Evolutionary conservation across 2,797 vertebrate genomes (phyloP).

Genomic region (Falco novaeseelandiae): DNA sequence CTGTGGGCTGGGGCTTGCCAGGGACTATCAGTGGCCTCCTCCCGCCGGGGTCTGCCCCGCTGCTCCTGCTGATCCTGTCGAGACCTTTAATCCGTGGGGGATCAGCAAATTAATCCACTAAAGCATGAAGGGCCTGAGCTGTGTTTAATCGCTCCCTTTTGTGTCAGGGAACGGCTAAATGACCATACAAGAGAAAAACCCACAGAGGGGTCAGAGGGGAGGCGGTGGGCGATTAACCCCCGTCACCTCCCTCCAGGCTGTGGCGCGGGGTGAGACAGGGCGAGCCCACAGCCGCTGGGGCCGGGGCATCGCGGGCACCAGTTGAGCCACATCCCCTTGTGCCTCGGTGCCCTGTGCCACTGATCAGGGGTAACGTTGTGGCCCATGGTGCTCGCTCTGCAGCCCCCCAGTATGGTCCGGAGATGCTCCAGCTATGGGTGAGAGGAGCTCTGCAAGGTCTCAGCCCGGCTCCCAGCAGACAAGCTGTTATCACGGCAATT

Average conservation of each 20-base stretch:
- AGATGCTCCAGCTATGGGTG: not conserved
- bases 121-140: slow-evolving; percentile 77
- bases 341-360: not conserved
- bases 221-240: slow-evolving; percentile 79
- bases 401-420: not conserved
- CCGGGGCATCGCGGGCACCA: not conserved
- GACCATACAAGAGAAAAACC: slow-evolving; percentile 79
- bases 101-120: slow-evolving; percentile 79
- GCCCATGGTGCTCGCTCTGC: accelerated
- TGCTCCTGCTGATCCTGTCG: slow-evolving; percentile 65
- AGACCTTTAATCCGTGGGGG: slow-evolving; percentile 76
- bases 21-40: slow-evolving; percentile 49
- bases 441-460: not conserved
- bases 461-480: slow-evolving; percentile 6
- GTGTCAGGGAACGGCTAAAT: slow-evolving; percentile 74
- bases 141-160: slow-evolving; percentile 80
- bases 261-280: slow-evolving; percentile 37
- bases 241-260: slow-evolving; percentile 68
- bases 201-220: slow-evolving; percentile 80
- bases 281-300: not conserved
- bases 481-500: slow-evolving; percentile 51
- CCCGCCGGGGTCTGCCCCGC: slow-evolving; percentile 53
- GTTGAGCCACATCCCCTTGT: not conserved
- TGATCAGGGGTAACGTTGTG: not conserved
- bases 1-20: slow-evolving; percentile 12